Percentiles rank a stretch among this genome's conserved stretches.
These are phyloP conservation scores for Protobothrops flavoviridis DNA, from an alignment of 2,113 vertebrate species.

Conservation along the genomic window DNA sequence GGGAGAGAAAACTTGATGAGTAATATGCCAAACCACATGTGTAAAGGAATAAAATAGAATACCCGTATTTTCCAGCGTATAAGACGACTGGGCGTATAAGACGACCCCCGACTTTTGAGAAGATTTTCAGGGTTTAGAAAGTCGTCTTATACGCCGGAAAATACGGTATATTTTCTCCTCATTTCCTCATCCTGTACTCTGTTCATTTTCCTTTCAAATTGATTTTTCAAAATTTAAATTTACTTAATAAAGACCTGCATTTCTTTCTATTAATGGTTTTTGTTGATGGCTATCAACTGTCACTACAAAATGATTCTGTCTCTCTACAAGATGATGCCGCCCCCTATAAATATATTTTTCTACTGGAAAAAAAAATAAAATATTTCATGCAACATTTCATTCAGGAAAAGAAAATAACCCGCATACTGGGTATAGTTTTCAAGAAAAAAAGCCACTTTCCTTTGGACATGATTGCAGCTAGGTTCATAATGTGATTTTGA, in stretches of 20 bases:
- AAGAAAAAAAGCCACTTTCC: background rate
- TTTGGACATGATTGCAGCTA: background rate
- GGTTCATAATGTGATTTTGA: background rate
- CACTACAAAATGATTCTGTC: background rate
- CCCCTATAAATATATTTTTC: background rate
- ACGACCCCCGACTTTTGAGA: no score
- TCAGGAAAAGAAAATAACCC: background rate
- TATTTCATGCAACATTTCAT: background rate
- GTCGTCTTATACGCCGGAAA: no score
- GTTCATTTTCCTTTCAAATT: background rate
- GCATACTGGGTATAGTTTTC: background rate
- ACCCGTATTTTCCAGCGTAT: no score
- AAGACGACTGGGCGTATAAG: no score
- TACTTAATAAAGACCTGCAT: background rate
- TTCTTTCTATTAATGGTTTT: background rate
- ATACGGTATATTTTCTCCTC: background rate
- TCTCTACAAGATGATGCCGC: background rate
- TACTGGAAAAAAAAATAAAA: background rate
- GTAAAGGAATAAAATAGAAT: no score
- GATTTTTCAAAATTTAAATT: background rate
- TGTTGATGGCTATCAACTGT: background rate
- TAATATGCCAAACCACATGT: no score
- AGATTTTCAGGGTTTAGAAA: no score
- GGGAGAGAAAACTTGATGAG: no score
- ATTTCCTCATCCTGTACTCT: background rate